Evolutionary conservation across 2,113 vertebrate species (phyloP).

Genomic region (Conger conger): DNA sequence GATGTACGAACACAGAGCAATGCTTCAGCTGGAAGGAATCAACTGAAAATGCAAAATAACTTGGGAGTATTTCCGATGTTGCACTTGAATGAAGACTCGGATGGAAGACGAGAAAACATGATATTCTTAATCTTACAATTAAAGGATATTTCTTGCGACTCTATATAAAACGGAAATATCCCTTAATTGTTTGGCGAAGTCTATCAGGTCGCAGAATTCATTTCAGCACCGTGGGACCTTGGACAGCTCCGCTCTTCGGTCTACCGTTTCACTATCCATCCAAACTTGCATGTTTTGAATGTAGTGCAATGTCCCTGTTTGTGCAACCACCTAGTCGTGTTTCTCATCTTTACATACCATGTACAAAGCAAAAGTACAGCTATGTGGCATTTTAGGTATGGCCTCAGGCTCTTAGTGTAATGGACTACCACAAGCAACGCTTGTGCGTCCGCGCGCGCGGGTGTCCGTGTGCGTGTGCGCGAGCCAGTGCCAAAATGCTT

Average conservation of each 20-base stretch:
- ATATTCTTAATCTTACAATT: conserved; percentile 76
- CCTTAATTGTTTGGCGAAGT: conserved; percentile 76
- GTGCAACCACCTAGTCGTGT: background rate
- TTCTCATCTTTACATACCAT: background rate
- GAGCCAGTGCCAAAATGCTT: background rate
- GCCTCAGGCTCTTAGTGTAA: background rate
- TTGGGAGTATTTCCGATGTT: conserved; percentile 9
- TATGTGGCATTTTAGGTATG: background rate
- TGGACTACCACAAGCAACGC: background rate
- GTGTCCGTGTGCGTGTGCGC: background rate
- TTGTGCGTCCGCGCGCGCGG: background rate
- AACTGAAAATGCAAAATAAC: background rate
- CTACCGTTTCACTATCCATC: background rate
- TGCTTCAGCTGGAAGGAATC: background rate
- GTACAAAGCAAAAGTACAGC: background rate
- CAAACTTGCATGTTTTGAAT: background rate
- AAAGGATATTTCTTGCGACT: conserved; percentile 78
- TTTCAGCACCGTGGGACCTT: conserved; percentile 50
- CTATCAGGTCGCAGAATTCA: conserved; percentile 37
- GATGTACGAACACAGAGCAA: background rate
- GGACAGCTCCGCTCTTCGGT: conserved; percentile 53
- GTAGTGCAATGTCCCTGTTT: background rate
- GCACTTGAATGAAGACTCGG: conserved; percentile 11
- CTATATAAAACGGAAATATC: conserved; percentile 66
- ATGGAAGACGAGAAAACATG: conserved; percentile 16